Evolutionary conservation across 2,888 invertebrate genomes (phyloP), one percentile per base, ranked within the genome.

Genomic region (Tachina fera): DNA sequence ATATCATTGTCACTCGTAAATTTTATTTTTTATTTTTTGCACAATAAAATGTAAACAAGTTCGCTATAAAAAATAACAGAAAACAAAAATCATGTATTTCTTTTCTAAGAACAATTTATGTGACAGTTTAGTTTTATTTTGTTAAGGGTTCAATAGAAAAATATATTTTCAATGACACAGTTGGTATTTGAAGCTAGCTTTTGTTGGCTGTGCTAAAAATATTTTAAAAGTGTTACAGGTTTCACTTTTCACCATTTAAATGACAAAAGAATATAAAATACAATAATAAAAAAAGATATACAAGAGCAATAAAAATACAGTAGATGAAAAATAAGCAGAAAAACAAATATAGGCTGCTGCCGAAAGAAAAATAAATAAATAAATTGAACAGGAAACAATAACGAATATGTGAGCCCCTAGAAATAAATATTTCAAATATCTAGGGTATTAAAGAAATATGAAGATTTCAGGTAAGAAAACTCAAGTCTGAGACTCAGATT

Each of bases 211-310:
- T 41, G 65, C 19, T 51, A 41, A 51, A 74, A 61, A 31, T 31
- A 31, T 31, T 41, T 68, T n/a, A 45, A 43, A 68, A 67, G 56
- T 68, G 60, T 68, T 60, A 60, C 68, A 51, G 77, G 77, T 77
- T 68, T 68, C 77, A 60, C 58, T 77, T 68, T 77, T 68, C 51
- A 60, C 65, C 53, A 72, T 43, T 58, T 49, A 43, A 75, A 60
- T 43, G 3, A 47, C 39, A 72, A 49, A 60, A 65, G 4, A n/a
- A 22, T 19, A 22, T 41, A 13, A 45, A 63, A 51, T n/a, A 5
- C 10, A 14, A 41, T n/a, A 22, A 22, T 53, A 19, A 13, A 51
- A n/a, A 79, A 71, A 56, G 31, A 16, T 8, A 61, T 19, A 16
- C 3, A 6, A 6, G 31, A 31, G 31, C 31, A 31, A 19, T 6